Evolutionary conservation across 2,888 invertebrate species (phyloP), one percentile per base, ranked within the genome.

Genomic region (Nasonovia ribisnigri): DNA sequence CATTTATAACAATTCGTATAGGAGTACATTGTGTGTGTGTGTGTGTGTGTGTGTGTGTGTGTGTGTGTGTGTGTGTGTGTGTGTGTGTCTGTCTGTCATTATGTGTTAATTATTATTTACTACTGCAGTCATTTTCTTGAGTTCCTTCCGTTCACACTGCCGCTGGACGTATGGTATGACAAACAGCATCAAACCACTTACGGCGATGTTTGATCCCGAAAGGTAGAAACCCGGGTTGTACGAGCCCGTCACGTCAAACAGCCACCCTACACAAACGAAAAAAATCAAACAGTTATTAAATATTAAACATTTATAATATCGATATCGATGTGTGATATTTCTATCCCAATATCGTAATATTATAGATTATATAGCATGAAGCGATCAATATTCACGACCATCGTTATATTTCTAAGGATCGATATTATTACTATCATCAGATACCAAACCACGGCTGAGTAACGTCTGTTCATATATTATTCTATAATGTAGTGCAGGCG

Each of bases 151-250:
- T 77, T 91, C 94, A 36, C 94, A 77, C 60, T 96, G 95, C 94
- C 96, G 96, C 95, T 97, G 97, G 91, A 98, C 95, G 93, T 97
- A 96, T 16, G 98, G 98, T 95, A 98, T 98, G 94, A 97, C 96
- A 96, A 98, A 99, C 94, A 99, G 96, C 96, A 99, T 98, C 87
- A 98, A 91, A 26, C 99, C 99, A 95, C 99, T 99, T 88, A 98
- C 95, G 10, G 98, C 97, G 94, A 99, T 98, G 95, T 98, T 97
- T 0, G 97, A 96, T 11, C 99, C 99, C 43, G 99, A 98, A 94
- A 99, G 96, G 95, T 97, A 97, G 96, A 99, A 99, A 0, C 98
- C 98, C 36, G 98, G 97, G 95, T 98, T 97, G 96, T 99, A 99
- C 36, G 98, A 98, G 4, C 96, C 95, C 13, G 97, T 96, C 29